phyloP scores from a whole-genome alignment of 2,113 vertebrate species.

The Picathartes gymnocephalus region DNA sequence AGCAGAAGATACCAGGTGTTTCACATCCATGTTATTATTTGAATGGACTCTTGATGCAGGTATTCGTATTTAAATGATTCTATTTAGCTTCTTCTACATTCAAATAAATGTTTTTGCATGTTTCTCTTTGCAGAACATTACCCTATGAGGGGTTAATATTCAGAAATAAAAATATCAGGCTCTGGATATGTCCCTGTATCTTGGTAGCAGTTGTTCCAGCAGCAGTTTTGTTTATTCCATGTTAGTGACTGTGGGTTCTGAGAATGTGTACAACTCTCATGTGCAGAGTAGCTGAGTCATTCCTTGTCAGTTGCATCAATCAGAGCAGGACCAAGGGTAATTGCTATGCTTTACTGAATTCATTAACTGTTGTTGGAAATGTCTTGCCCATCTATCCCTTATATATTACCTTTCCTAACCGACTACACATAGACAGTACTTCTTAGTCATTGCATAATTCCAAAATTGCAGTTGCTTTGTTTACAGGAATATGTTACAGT shows the following conservation, averaged over 20 bases:
- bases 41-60: background rate
- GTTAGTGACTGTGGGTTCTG: background rate
- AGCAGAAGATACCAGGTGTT: background rate
- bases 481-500: background rate
- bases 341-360: background rate
- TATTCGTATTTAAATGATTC: background rate
- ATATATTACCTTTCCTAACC: background rate
- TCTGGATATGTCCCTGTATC: background rate
- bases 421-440: background rate
- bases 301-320: background rate
- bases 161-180: background rate
- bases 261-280: background rate
- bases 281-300: constrained; percentile 8
- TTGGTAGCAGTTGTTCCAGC: background rate
- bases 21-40: background rate
- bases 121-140: background rate
- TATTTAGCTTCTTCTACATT: background rate
- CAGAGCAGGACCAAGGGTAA: background rate
- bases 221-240: background rate
- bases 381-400: background rate
- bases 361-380: background rate
- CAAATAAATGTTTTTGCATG: background rate
- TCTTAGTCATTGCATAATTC: background rate
- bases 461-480: background rate
- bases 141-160: background rate